Conservation (phyloP, 1,140 invertebrate genomes). For the Rhyacophila brunnea region DNA sequence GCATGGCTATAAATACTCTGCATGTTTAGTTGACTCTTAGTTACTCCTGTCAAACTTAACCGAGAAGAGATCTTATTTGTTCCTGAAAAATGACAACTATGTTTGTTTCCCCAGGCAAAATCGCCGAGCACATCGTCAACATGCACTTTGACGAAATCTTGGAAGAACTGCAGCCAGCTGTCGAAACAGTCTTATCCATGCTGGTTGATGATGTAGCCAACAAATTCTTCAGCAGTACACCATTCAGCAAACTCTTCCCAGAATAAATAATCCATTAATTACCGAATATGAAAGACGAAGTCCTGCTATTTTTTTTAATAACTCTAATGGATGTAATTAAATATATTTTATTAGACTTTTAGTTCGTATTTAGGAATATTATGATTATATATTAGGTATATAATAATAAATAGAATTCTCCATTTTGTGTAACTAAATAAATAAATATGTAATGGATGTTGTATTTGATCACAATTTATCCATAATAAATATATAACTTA, state of each 20-base stretch:
- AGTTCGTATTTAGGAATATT: not conserved
- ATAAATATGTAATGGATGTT: too few relatives aligned
- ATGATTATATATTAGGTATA: not conserved
- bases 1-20: too few relatives aligned
- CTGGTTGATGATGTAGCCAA: slow-evolving; percentile 54
- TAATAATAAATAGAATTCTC: too few relatives aligned
- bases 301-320: not conserved
- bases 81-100: too few relatives aligned
- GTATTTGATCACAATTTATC: too few relatives aligned
- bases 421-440: too few relatives aligned
- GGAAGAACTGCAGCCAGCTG: slow-evolving; percentile 52
- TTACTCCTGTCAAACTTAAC: too few relatives aligned
- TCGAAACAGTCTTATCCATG: slow-evolving; percentile 53
- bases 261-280: too few relatives aligned
- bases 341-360: slow-evolving; percentile 2
- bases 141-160: slow-evolving; percentile 53
- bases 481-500: too few relatives aligned
- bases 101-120: slow-evolving; percentile 50
- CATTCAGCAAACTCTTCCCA: slow-evolving; percentile 54
- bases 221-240: slow-evolving; percentile 53
- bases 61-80: too few relatives aligned
- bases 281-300: not conserved
- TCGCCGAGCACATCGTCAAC: slow-evolving; percentile 51
- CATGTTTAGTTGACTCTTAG: too few relatives aligned
- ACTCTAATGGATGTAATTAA: not conserved